Conservation (phyloP, 1,140 invertebrate genomes). For the roundworm (Caenorhabditis elegans) region WBcel235 BX284605.5:16545001-16545500, state of each 20-base stretch:
- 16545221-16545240: not conserved
- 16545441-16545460: not conserved
- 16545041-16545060: no score
- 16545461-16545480: not conserved
- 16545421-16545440: not conserved
- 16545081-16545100: no score
- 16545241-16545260: no score
- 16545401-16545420: not conserved
- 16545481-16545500: not conserved
- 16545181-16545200: not conserved
- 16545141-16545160: no score
- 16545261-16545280: not conserved
- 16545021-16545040: no score
- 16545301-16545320: not conserved
- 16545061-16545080: no score
- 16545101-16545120: no score
- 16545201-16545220: not conserved
- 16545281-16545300: conserved; percentile 16
- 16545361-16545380: conserved; percentile 6
- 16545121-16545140: no score
- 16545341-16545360: not conserved
- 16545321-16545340: not conserved
- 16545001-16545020: no score
- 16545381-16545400: not conserved
- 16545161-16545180: no score